These are phyloP conservation scores for Pycnomerus fuliginosus DNA, from an alignment of 2,888 invertebrate genomes.

Conservation along the genomic window DNA sequence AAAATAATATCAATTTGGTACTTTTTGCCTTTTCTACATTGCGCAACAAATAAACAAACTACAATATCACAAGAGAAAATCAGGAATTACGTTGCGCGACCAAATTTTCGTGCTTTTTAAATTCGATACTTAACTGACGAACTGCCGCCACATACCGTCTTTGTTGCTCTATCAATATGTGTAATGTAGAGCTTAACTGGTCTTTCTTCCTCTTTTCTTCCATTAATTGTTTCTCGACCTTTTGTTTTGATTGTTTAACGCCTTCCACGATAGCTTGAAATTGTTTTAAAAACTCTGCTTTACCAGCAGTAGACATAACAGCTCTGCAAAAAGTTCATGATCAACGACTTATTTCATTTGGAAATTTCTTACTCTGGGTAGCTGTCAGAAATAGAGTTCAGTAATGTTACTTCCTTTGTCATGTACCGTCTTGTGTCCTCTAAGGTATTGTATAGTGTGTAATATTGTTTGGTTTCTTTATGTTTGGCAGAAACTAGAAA, in stretches of 20 bases:
- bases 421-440: constrained; percentile 93
- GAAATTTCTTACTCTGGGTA: constrained; percentile 68
- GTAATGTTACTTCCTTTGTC: constrained; percentile 83
- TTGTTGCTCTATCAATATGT: constrained; percentile 67
- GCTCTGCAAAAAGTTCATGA: constrained; percentile 59
- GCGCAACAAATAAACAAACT: neutral
- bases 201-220: constrained; percentile 68
- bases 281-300: constrained; percentile 88
- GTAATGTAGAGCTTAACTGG: constrained; percentile 61
- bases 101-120: constrained; percentile 64
- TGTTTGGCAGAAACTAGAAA: constrained; percentile 87
- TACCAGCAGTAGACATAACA: constrained; percentile 74
- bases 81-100: constrained; percentile 10
- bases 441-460: constrained; percentile 91
- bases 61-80: constrained; percentile 1
- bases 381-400: constrained; percentile 88
- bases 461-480: constrained; percentile 97
- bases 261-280: constrained; percentile 88
- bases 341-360: constrained; percentile 4
- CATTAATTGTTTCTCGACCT: constrained; percentile 62
- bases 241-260: constrained; percentile 81
- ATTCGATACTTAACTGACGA: constrained; percentile 73
- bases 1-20: too few relatives aligned
- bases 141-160: constrained; percentile 75
- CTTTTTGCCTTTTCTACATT: too few relatives aligned